phyloP scores from a whole-genome alignment of 2,888 invertebrate genomes.

The Tenthredo mesomela region DNA sequence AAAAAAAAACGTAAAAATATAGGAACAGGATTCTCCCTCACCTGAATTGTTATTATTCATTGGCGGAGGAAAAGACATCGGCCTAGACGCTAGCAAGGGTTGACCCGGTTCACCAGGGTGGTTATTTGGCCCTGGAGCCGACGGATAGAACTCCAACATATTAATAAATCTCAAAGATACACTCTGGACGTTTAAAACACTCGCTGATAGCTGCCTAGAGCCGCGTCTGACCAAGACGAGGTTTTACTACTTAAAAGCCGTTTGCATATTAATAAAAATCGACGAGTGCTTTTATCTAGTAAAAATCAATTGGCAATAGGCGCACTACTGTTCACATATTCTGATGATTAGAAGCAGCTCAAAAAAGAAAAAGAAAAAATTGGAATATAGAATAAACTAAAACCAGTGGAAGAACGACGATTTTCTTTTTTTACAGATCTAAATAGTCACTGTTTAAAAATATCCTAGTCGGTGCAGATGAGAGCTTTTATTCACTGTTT shows the following conservation, averaged over 20 bases:
- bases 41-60: slow-evolving; percentile 72
- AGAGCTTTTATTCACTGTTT: neutral
- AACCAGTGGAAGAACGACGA: neutral
- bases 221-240: neutral
- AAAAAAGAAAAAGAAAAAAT: neutral
- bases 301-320: neutral
- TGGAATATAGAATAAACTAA: neutral
- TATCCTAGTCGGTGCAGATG: neutral
- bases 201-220: neutral
- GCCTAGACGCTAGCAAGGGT: slow-evolving; percentile 62
- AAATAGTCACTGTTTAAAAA: neutral
- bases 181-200: neutral
- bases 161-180: slow-evolving; percentile 62
- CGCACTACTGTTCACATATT: neutral
- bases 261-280: neutral
- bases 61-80: slow-evolving; percentile 68
- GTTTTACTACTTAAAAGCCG: neutral
- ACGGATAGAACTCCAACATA: slow-evolving; percentile 87
- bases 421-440: neutral
- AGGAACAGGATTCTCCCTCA: slow-evolving; percentile 53
- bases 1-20: neutral
- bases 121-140: slow-evolving; percentile 64
- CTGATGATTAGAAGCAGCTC: neutral
- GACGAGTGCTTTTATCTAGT: neutral
- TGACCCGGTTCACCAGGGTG: slow-evolving; percentile 65